These are phyloP conservation scores for Corythornis madagascariensis DNA, from an alignment of 2,113 vertebrate species.

Conservation along the genomic window DNA sequence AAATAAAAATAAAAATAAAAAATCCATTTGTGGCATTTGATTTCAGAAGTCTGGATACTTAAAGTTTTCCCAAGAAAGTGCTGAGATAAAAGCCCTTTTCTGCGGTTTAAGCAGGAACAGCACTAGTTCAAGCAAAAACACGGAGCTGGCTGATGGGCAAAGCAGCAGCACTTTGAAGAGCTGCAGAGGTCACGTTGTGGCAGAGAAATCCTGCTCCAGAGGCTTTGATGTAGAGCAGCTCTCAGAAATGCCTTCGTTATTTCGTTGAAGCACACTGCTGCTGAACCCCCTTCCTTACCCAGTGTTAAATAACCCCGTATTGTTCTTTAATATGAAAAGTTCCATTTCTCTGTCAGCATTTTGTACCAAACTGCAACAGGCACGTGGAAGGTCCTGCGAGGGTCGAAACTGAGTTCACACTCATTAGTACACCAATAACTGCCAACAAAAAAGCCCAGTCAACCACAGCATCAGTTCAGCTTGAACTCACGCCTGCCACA, in stretches of 20 bases:
- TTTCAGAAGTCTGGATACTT: neutral
- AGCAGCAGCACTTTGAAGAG: neutral
- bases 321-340: slow-evolving; percentile 28
- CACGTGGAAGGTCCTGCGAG: neutral
- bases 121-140: neutral
- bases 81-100: slow-evolving; percentile 13
- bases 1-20: neutral
- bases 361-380: neutral
- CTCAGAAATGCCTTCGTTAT: neutral
- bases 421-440: neutral
- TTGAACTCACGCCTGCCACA: neutral
- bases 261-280: neutral
- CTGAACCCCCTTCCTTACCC: neutral
- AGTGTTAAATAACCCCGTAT: slow-evolving; percentile 34
- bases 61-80: slow-evolving; percentile 17
- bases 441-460: neutral
- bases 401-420: neutral
- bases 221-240: slow-evolving; percentile 40
- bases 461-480: neutral
- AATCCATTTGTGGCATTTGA: neutral
- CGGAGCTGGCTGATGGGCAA: neutral
- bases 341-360: slow-evolving; percentile 4
- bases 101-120: slow-evolving; percentile 23
- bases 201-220: neutral
- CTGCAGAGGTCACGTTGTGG: slow-evolving; percentile 10